These are phyloP conservation scores for Salpingus planirostris DNA, from an alignment of 2,888 invertebrate species.

Conservation along the genomic window DNA sequence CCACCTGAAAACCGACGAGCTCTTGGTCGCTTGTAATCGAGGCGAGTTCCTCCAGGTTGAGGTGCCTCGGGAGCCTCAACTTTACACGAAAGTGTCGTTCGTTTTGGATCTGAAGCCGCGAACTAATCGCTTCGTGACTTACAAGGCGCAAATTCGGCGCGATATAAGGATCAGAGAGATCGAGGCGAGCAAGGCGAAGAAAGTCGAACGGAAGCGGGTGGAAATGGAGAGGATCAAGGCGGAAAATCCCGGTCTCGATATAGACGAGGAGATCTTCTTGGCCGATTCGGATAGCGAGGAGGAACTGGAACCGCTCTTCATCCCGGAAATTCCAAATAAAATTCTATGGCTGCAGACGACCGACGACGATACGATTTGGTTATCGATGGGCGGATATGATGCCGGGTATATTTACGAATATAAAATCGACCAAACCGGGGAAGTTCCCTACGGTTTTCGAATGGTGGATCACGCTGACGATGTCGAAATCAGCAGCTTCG, in stretches of 20 bases:
- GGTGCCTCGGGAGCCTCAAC: constrained; percentile 38
- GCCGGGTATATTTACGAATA: constrained; percentile 60
- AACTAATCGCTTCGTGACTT: constrained; percentile 46
- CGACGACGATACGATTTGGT: constrained; percentile 46
- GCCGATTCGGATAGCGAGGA: constrained; percentile 51
- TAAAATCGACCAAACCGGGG: constrained; percentile 39
- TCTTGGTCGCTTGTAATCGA: constrained; percentile 47
- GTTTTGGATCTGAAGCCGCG: constrained; percentile 35
- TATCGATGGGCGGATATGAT: constrained; percentile 57
- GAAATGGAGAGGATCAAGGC: constrained; percentile 50
- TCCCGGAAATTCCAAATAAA: constrained; percentile 49
- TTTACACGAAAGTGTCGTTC: constrained; percentile 43
- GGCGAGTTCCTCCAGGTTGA: constrained; percentile 49
- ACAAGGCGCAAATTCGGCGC: constrained; percentile 51
- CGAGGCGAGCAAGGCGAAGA: constrained; percentile 44
- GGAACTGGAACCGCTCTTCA: constrained; percentile 45
- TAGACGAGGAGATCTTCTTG: constrained; percentile 52
- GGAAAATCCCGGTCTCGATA: constrained; percentile 51
- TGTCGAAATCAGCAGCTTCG: constrained; percentile 48
- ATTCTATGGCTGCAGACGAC: constrained; percentile 52
- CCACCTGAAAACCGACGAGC: constrained; percentile 33
- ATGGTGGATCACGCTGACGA: constrained; percentile 47
- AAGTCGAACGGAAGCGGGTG: constrained; percentile 45
- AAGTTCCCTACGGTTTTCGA: constrained; percentile 40
- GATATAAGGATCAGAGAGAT: constrained; percentile 52